A percentile compares a stretch with the other conserved stretches of the same genome.
phyloP scores from a whole-genome alignment of 2,888 invertebrate genomes.

The Trissoscelio sp. region DNA sequence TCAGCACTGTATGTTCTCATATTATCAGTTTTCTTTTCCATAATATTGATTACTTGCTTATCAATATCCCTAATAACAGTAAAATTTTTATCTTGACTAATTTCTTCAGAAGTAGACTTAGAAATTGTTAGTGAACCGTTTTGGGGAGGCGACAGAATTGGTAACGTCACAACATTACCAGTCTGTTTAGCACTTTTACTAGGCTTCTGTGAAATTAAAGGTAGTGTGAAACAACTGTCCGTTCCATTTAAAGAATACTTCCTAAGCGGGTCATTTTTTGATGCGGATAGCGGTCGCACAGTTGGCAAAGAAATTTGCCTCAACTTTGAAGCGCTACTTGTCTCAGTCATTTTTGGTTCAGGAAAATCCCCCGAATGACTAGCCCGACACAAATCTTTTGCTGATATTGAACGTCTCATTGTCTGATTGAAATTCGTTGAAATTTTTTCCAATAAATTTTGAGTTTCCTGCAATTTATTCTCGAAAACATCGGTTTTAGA shows the following conservation, averaged over 20 bases:
- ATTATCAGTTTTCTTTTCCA: constrained; percentile 45
- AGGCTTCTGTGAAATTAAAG: constrained; percentile 78
- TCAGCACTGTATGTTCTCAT: constrained; percentile 23
- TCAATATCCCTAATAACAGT: constrained; percentile 44
- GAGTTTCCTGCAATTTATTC: constrained; percentile 73
- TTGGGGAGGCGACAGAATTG: constrained; percentile 73
- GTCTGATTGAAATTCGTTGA: constrained; percentile 69
- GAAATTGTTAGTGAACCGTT: constrained; percentile 33
- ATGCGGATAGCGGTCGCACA: constrained; percentile 75
- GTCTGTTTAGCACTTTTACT: constrained; percentile 72
- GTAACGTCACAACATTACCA: constrained; percentile 76
- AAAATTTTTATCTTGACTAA: constrained; percentile 10
- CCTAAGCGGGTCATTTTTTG: constrained; percentile 70
- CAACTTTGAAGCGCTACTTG: constrained; percentile 35
- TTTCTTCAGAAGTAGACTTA: constrained; percentile 32
- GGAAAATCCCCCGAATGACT: constrained; percentile 48
- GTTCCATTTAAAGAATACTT: constrained; percentile 71
- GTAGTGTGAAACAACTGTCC: constrained; percentile 74
- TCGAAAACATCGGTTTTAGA: constrained; percentile 68
- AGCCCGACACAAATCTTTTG: constrained; percentile 59
- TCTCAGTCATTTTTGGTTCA: constrained; percentile 43
- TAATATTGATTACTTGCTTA: constrained; percentile 38
- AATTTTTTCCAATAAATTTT: constrained; percentile 73
- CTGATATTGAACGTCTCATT: constrained; percentile 65
- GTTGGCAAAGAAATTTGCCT: constrained; percentile 76